Percentiles rank a stretch among this genome's conserved stretches.
phyloP scores from a whole-genome alignment of 2,113 vertebrate species.

The Gadus macrocephalus region DNA sequence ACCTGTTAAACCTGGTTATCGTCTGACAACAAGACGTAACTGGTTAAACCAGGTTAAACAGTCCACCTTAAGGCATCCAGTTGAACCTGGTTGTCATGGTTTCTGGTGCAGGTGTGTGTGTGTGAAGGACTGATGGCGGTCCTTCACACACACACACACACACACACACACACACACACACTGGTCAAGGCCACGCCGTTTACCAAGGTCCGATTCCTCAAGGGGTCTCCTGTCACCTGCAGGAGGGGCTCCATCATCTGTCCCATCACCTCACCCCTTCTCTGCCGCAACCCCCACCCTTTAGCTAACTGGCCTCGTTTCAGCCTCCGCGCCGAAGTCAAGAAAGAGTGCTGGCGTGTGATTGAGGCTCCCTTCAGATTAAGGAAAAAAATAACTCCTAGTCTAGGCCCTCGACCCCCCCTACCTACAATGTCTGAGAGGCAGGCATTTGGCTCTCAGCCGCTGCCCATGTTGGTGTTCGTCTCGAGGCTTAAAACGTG shows the following conservation, averaged over 20 bases:
- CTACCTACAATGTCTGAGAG: slow-evolving; percentile 21
- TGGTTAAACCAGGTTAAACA: no score
- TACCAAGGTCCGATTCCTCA: no score
- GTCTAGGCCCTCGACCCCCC: no score
- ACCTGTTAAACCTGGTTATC: no score
- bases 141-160: slow-evolving; percentile 37
- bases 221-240: no score
- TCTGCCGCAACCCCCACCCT: slow-evolving; percentile 22
- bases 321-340: not conserved
- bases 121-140: slow-evolving; percentile 76
- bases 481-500: slow-evolving; percentile 23
- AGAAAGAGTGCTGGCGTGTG: slow-evolving; percentile 20
- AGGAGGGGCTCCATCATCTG: no score
- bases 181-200: slow-evolving; percentile 70
- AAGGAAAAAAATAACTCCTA: no score
- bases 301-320: slow-evolving; percentile 29
- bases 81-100: not conserved
- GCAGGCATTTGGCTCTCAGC: slow-evolving; percentile 17
- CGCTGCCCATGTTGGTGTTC: slow-evolving; percentile 21
- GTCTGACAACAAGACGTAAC: no score
- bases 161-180: slow-evolving; percentile 55
- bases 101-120: slow-evolving; percentile 73
- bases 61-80: no score
- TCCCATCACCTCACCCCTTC: no score
- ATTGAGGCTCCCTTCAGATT: slow-evolving; percentile 15